Evolutionary conservation across 2,797 vertebrate genomes (phyloP).

Genomic region (Perodicticus potto): DNA sequence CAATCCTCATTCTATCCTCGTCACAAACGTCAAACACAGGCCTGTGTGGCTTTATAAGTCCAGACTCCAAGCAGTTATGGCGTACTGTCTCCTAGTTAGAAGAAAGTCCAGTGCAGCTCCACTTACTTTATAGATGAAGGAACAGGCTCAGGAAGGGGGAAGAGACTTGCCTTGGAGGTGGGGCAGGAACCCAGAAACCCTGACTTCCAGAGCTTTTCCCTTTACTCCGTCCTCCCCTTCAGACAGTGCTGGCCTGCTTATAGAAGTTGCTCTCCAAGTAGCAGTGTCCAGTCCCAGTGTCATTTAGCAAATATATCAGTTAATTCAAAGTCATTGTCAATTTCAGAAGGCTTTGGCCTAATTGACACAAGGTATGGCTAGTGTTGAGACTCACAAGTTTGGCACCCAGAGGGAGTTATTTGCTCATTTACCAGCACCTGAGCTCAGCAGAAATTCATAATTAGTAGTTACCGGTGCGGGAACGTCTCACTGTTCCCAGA

Average conservation of each 20-base stretch:
- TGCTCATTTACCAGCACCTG: neutral
- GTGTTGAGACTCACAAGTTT: neutral
- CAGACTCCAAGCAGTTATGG: neutral
- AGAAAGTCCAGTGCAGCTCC: neutral
- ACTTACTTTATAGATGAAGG: neutral
- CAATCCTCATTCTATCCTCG: neutral
- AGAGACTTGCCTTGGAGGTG: neutral
- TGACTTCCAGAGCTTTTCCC: neutral
- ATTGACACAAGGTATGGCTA: neutral
- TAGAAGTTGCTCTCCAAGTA: neutral
- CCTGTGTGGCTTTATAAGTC: neutral
- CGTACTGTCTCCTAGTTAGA: neutral
- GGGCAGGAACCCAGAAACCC: neutral
- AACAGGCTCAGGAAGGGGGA: neutral
- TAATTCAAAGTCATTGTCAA: neutral
- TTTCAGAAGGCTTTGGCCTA: neutral
- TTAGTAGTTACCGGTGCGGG: conserved; percentile 10
- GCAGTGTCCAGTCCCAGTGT: neutral
- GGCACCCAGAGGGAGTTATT: conserved; percentile 24
- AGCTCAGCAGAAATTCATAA: conserved; percentile 49
- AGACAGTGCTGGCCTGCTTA: neutral
- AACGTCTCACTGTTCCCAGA: neutral
- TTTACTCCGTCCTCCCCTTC: neutral
- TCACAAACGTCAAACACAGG: neutral
- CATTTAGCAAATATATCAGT: neutral